Evolutionary conservation across 2,797 vertebrate genomes (phyloP), one percentile per base, ranked within the genome.

Genomic region (Yasuhikotakia modesta): DNA sequence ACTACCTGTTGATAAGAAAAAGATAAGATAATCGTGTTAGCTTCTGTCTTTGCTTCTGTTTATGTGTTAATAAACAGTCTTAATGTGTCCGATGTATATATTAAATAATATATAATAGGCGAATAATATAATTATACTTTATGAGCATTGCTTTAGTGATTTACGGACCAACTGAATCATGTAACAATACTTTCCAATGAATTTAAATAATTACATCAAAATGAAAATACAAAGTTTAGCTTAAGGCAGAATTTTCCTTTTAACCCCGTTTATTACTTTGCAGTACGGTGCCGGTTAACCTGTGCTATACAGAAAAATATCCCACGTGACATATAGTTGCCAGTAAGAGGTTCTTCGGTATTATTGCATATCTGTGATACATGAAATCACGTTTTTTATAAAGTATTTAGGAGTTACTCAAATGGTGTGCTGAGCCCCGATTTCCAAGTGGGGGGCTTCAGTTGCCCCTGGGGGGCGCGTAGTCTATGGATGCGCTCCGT

Each of bases 401-500:
- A 63, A 60, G 53, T 81, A 78, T 78, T 50, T 66, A 73, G 64
- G 53, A 53, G 39, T 65, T 58, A 30, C 72, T 78, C 53, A 21
- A 52, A 76, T 79, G 79, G 58, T 57, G 45, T 45, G 24, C 65
- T 57, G 35, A 60, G 74, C 19, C 52, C 50, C 5, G 61, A 55
- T 65, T 79, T 74, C 61, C 52, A 43, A 73, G 80, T 8, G 24
- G 30, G 77, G 43, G 14, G 66, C 65, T 82, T 71, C 80, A 76
- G 63, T 22, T 35, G 80, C 21, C 81, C 80, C 80, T 67, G 16
- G 67, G 73, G 84, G 27, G 64, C 71, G 71, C 39, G 67, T 75
- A 71, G 70, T 75, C 71, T 83, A 85, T 84, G 79, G 67, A 69
- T 80, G 78, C 66, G 84, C 85, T 86, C 85, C 79, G 79, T 81